Evolutionary conservation across 2,888 invertebrate genomes (phyloP), one percentile per base, ranked within the genome.

Genomic region (Heliconius sara): DNA sequence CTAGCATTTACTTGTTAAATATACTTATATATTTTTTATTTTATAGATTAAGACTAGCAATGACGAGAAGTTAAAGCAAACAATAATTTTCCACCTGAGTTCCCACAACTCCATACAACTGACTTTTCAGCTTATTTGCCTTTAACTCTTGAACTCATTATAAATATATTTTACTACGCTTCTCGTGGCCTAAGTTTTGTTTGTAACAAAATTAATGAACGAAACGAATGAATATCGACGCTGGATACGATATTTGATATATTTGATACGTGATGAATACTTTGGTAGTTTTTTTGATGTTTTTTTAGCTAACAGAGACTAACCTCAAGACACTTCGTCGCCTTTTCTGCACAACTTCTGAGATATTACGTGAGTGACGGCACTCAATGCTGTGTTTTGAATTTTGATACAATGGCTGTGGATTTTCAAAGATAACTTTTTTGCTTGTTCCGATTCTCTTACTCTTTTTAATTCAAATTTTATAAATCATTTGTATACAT

Each of bases 201-300:
- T 68, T n/a, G 68, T 68, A 68, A 68, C 68, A 68, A 68, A n/a
- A n/a, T 68, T 39, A 68, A 68, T 68, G 68, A 39, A 43, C 39
- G 10, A 52, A 52, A 52, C 2, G 19, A 52, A n/a, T 43, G 25
- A 65, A 65, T 65, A 65, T 27, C 16, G 65, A 27, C 0, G 5
- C 16, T 16, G 65, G 4, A n/a, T 60, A 60, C n/a, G n/a, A n/a
- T 60, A 60, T 19, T 2, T 52, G 6, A n/a, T n/a, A n/a, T n/a
- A n/a, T n/a, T n/a, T n/a, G n/a, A n/a, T n/a, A n/a, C 47, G 6
- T 47, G 47, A 47, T 16, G 5, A 47, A 47, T 16, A 19, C 2
- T 47, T 47, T 47, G 47, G 5, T 47, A 6, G 5, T 47, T 47
- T 47, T 47, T 47, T 43, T 43, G 43, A 13, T 43, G 13, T 13